Evolutionary conservation across 2,888 invertebrate species (phyloP), one percentile per base, ranked within the genome.

Genomic region (Allygus modestus): DNA sequence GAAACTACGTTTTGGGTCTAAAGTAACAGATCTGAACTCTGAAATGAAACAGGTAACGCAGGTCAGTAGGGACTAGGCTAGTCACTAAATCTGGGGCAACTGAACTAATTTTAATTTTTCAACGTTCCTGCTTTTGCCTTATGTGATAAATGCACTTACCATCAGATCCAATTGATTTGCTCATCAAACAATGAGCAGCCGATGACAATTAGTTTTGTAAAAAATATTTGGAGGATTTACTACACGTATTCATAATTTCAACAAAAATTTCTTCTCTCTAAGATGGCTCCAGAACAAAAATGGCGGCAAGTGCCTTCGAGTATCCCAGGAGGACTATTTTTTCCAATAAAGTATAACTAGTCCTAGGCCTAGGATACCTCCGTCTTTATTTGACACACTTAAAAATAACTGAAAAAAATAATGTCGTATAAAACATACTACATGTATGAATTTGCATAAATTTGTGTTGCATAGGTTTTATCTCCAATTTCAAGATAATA

Each of bases 91-190:
- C 65, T 65, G 65, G 65, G 65, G 65, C 65, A 65, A 65, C 65
- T 28, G 65, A 58, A 65, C 65, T 65, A 65, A 65, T 65, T 65
- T 65, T 65, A 65, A 65, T 65, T 65, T 28, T 31, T 28, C 65
- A 28, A 7, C 7, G 1, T 28, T 26, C 15, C 31, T 17, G 11
- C 9, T 0, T 15, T 5, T 28, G 17, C 0, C 65, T 28, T 0
- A 65, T 5, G 31, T 20, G 20, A 5, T 12, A 65, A 65, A 15
- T 31, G 28, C 65, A 65, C 65, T 65, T 28, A 65, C 65, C 65
- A 65, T 65, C 65, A 65, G 65, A 65, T 65, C 65, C 65, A 65
- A 65, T 65, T 65, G 26, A 31, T 28, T 20, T 28, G 31, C 28
- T 65, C 28, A 31, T 28, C 15, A 65, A 65, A 65, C 31, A 65